Evolutionary conservation across 2,797 vertebrate genomes (phyloP).

Genomic region (Philypnodon macrostomus): DNA sequence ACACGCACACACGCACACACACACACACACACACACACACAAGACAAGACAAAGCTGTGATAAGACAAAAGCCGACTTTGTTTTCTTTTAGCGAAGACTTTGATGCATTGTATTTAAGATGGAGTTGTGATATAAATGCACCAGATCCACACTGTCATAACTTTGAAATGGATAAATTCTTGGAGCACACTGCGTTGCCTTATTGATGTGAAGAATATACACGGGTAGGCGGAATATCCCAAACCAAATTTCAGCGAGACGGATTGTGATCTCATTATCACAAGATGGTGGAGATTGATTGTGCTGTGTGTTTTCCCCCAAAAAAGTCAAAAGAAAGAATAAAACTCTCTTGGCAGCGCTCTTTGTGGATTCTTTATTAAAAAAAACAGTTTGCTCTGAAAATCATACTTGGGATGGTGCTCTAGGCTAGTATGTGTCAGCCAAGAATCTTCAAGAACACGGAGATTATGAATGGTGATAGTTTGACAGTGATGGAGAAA

Average conservation of each 20-base stretch:
- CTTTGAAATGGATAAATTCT: constrained; percentile 37
- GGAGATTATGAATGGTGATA: constrained; percentile 30
- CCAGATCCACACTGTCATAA: constrained; percentile 19
- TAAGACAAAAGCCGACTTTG: no score
- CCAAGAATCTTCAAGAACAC: constrained; percentile 32
- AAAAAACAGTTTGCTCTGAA: constrained; percentile 46
- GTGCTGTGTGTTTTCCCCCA: constrained; percentile 35
- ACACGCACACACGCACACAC: no score
- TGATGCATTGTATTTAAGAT: neutral
- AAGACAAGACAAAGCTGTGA: no score
- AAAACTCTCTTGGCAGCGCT: constrained; percentile 37
- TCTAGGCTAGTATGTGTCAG: constrained; percentile 43
- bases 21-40: no score
- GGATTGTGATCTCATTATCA: constrained; percentile 55
- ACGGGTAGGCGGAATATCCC: constrained; percentile 52
- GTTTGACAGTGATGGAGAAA: constrained; percentile 39
- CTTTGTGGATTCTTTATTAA: constrained; percentile 41
- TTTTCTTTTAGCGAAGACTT: no score
- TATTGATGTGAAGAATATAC: constrained; percentile 46
- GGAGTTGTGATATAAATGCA: constrained; percentile 8
- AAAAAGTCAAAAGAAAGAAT: constrained; percentile 9
- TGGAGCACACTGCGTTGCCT: constrained; percentile 16
- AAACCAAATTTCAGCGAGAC: constrained; percentile 55
- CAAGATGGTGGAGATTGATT: constrained; percentile 48
- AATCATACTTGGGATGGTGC: constrained; percentile 48